Evolutionary conservation across 2,888 invertebrate genomes (phyloP).

Genomic region (Drosophila affinis): DNA sequence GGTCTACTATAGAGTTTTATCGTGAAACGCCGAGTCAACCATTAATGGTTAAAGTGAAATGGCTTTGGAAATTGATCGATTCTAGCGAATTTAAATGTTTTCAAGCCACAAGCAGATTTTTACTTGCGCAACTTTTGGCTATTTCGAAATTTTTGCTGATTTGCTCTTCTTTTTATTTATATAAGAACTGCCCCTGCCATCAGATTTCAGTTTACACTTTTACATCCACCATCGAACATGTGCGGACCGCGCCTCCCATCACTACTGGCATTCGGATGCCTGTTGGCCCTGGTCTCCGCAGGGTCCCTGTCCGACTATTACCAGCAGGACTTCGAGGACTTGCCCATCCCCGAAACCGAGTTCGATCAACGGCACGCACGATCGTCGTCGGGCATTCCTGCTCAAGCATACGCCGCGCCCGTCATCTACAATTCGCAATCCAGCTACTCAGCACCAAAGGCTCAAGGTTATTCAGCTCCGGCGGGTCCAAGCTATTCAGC

Average conservation of each 20-base stretch:
- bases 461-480: neutral
- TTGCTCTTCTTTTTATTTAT: constrained; percentile 36
- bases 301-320: constrained; percentile 7
- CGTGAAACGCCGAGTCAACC: constrained; percentile 2
- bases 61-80: constrained; percentile 29
- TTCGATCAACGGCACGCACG: constrained; percentile 42
- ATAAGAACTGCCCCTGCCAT: constrained; percentile 42
- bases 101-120: constrained; percentile 7
- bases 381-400: constrained; percentile 21
- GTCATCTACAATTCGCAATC: neutral
- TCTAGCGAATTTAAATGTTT: constrained; percentile 42
- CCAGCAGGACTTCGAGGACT: constrained; percentile 50
- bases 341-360: constrained; percentile 39
- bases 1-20: neutral
- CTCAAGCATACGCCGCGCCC: constrained; percentile 26
- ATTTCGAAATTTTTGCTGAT: constrained; percentile 33
- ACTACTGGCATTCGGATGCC: constrained; percentile 37
- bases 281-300: constrained; percentile 25
- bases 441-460: neutral
- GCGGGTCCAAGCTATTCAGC: too few species aligned
- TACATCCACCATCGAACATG: constrained; percentile 46
- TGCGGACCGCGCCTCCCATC: constrained; percentile 39
- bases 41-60: constrained; percentile 3
- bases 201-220: constrained; percentile 32
- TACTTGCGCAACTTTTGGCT: constrained; percentile 25